A percentile compares a stretch with the other conserved stretches of the same genome.
Evolutionary conservation across 2,113 vertebrate genomes (phyloP).

Genomic region (Hoplias malabaricus): DNA sequence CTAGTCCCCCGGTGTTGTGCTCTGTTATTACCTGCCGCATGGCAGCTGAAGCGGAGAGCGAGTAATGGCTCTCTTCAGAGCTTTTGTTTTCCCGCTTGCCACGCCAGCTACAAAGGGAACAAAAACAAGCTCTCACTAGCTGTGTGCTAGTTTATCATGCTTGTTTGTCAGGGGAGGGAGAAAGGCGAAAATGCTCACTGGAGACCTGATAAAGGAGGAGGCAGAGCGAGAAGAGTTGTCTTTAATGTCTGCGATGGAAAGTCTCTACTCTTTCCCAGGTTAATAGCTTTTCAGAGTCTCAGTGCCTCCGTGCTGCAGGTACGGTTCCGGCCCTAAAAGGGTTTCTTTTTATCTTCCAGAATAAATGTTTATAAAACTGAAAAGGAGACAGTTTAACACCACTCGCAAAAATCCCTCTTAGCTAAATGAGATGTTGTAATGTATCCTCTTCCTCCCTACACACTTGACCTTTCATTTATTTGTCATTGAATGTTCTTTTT

Average conservation of each 20-base stretch:
- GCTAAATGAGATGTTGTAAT: not conserved
- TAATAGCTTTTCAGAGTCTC: not conserved
- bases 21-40: not conserved
- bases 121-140: not conserved
- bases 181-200: not conserved
- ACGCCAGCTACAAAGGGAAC: not conserved
- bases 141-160: not conserved
- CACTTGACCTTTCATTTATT: not conserved
- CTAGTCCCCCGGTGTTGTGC: not conserved
- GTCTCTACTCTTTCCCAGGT: not conserved
- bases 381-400: not conserved
- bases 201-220: not conserved
- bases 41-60: not conserved
- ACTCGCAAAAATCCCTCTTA: not conserved
- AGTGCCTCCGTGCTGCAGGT: not conserved
- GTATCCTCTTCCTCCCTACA: not conserved
- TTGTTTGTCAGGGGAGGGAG: not conserved
- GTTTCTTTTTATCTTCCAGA: not conserved
- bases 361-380: not conserved
- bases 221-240: not conserved
- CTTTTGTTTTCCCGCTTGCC: conserved; percentile 12
- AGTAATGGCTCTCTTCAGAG: conserved; percentile 7
- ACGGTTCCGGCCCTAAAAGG: not conserved
- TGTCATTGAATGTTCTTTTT: not conserved
- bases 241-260: not conserved